Percentiles rank a stretch among this genome's conserved stretches.
These are phyloP conservation scores for Bradypodion pumilum DNA, from an alignment of 2,797 vertebrate genomes.

Conservation along the genomic window DNA sequence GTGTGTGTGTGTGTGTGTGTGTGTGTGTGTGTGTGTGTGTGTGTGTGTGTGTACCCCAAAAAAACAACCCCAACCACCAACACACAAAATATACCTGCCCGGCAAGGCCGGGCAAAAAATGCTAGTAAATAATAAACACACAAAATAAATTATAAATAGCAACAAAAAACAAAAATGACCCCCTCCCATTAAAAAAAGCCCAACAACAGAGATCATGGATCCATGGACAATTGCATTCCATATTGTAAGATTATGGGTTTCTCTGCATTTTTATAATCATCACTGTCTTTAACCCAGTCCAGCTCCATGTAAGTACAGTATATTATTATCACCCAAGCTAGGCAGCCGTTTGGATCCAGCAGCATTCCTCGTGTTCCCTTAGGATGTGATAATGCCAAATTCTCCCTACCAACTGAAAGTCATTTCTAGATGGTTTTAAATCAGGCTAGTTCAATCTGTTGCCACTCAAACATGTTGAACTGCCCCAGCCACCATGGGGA, in stretches of 20 bases:
- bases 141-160: too few species aligned
- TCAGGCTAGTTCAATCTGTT: neutral
- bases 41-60: too few species aligned
- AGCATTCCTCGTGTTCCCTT: neutral
- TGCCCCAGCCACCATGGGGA: neutral
- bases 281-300: constrained; percentile 6
- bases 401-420: neutral
- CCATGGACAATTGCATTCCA: constrained; percentile 21
- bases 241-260: constrained; percentile 8
- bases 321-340: neutral
- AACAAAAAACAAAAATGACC: too few species aligned
- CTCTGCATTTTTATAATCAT: constrained; percentile 2
- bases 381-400: neutral
- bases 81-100: too few species aligned
- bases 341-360: neutral
- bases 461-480: neutral
- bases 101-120: too few species aligned
- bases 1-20: too few species aligned
- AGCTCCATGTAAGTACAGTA: neutral
- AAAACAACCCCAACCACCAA: too few species aligned
- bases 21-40: too few species aligned
- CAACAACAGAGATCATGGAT: too few species aligned
- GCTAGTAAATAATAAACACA: too few species aligned
- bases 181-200: too few species aligned
- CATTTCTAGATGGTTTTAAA: neutral